Conservation (phyloP, 2,113 vertebrate genomes). For the Gnathonemus echidnorhynchus region DNA sequence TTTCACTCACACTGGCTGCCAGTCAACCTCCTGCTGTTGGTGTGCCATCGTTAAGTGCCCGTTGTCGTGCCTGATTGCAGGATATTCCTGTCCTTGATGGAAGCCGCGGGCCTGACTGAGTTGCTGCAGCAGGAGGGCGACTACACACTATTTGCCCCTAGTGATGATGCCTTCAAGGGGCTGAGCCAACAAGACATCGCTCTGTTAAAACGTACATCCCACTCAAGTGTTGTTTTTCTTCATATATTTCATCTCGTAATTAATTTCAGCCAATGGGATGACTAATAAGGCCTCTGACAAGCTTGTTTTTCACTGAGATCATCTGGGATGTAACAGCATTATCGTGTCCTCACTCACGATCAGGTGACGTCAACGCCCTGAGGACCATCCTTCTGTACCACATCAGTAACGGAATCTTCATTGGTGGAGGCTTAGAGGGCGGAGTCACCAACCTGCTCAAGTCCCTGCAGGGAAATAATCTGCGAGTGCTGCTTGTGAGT, state of each 20-base stretch:
- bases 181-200: slow-evolving; percentile 69
- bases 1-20: not conserved
- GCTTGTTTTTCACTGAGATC: not conserved
- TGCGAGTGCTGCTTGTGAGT: slow-evolving; percentile 80
- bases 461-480: slow-evolving; percentile 80
- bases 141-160: slow-evolving; percentile 88
- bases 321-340: not conserved
- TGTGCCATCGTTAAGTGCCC: not conserved
- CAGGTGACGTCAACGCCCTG: slow-evolving; percentile 81
- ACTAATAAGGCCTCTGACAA: not conserved
- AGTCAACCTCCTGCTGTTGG: not conserved
- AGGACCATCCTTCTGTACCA: slow-evolving; percentile 88
- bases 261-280: not conserved
- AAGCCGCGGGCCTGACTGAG: slow-evolving; percentile 79
- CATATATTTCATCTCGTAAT: not conserved
- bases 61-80: slow-evolving; percentile 47
- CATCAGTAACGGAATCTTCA: slow-evolving; percentile 75
- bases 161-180: slow-evolving; percentile 81
- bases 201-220: slow-evolving; percentile 68
- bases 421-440: slow-evolving; percentile 84
- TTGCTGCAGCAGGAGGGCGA: slow-evolving; percentile 71
- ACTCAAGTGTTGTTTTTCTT: not conserved
- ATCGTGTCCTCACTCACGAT: slow-evolving; percentile 5
- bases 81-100: slow-evolving; percentile 81
- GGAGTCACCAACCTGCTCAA: slow-evolving; percentile 90